Evolutionary conservation across 1,140 invertebrate genomes (phyloP).

Genomic region (Drosophila pandora): DNA sequence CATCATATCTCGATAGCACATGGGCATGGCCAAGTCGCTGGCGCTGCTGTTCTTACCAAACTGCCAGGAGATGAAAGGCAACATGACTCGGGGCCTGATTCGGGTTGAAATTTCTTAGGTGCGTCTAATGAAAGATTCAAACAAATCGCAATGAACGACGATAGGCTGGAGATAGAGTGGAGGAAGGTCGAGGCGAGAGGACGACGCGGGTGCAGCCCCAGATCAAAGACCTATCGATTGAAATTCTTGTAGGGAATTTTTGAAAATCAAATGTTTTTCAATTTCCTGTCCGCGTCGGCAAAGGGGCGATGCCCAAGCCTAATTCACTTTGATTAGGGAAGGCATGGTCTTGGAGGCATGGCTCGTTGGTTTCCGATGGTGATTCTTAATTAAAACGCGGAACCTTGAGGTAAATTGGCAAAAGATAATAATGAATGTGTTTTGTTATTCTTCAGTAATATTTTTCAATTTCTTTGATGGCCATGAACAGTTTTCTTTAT

Average conservation of each 20-base stretch:
- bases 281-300: slow-evolving; percentile 32
- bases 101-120: slow-evolving; percentile 37
- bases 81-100: slow-evolving; percentile 30
- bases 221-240: slow-evolving; percentile 48
- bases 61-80: slow-evolving; percentile 45
- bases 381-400: slow-evolving; percentile 29
- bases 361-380: slow-evolving; percentile 1
- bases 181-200: not conserved
- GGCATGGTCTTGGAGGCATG: not conserved
- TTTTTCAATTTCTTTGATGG: not conserved
- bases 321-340: slow-evolving; percentile 20
- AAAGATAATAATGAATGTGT: not conserved
- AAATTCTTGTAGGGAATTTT: slow-evolving; percentile 38
- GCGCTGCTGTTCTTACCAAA: slow-evolving; percentile 37
- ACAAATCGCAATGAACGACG: slow-evolving; percentile 34
- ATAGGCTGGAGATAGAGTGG: not conserved
- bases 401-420: not conserved
- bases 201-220: slow-evolving; percentile 36
- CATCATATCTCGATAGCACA: slow-evolving; percentile 19
- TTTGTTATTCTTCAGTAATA: not conserved
- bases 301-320: slow-evolving; percentile 13
- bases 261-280: slow-evolving; percentile 49
- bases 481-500: not conserved
- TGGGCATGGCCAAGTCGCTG: slow-evolving; percentile 18
- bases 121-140: slow-evolving; percentile 52